Conservation (phyloP, 2,888 invertebrate species). For the Nasonovia ribisnigri region DNA sequence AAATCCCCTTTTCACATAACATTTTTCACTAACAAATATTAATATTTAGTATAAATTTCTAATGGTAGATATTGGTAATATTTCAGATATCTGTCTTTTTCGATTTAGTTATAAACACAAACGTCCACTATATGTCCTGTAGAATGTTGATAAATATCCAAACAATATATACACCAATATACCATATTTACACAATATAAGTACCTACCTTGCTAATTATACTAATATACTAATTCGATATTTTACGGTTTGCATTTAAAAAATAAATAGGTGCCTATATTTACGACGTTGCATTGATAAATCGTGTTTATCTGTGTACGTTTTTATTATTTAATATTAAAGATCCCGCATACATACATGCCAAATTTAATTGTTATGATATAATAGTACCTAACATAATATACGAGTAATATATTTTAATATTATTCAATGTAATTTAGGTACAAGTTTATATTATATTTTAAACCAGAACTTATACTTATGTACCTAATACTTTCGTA, state of each 20-base stretch:
- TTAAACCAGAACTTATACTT: neutral
- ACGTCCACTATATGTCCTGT: no score
- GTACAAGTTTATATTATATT: neutral
- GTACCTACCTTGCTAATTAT: no score
- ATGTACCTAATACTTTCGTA: neutral
- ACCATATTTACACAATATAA: neutral
- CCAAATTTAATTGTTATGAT: neutral
- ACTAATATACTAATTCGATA: no score
- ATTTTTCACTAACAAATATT: neutral
- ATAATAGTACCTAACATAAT: neutral
- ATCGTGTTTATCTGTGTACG: no score
- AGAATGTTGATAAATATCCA: neutral
- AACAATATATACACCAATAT: neutral
- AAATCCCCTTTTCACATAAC: neutral
- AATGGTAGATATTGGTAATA: neutral
- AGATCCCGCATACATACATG: no score
- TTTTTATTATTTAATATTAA: no score
- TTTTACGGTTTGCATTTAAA: no score
- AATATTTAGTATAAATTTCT: neutral
- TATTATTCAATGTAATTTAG: neutral
- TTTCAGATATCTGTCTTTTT: neutral
- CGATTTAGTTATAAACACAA: neutral
- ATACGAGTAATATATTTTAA: neutral
- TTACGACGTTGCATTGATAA: no score
- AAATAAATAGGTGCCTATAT: no score